These are phyloP conservation scores for Metopolophium dirhodum DNA, from an alignment of 1,140 invertebrate species.

Conservation along the genomic window DNA sequence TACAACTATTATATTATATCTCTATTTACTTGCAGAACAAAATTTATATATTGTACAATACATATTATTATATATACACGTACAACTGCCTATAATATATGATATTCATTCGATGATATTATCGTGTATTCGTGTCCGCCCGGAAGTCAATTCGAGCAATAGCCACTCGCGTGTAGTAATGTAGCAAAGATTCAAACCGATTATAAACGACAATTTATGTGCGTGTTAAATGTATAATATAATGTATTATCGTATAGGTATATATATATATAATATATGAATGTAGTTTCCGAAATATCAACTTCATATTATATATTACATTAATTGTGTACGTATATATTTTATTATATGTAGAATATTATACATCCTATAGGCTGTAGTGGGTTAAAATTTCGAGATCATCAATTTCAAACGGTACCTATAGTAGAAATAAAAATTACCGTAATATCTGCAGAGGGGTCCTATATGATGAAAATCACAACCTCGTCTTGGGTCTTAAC, in stretches of 20 bases:
- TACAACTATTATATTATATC: no score
- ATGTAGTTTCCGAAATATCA: background rate
- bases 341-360: background rate
- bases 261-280: background rate
- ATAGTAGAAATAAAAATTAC: background rate
- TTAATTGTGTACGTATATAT: no score
- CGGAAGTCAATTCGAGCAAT: background rate
- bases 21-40: background rate
- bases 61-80: background rate
- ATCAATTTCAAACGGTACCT: background rate
- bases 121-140: background rate
- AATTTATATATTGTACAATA: background rate
- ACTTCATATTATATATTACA: background rate
- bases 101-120: background rate
- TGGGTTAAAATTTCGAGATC: background rate
- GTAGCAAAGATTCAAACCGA: background rate
- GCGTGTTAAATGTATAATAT: background rate
- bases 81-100: background rate
- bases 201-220: constrained; percentile 3
- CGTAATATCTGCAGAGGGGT: background rate
- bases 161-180: background rate
- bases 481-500: background rate
- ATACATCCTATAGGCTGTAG: background rate
- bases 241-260: background rate
- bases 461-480: background rate